Conservation (phyloP, 1,140 invertebrate species). For the Rhynchophorus ferrugineus region DNA sequence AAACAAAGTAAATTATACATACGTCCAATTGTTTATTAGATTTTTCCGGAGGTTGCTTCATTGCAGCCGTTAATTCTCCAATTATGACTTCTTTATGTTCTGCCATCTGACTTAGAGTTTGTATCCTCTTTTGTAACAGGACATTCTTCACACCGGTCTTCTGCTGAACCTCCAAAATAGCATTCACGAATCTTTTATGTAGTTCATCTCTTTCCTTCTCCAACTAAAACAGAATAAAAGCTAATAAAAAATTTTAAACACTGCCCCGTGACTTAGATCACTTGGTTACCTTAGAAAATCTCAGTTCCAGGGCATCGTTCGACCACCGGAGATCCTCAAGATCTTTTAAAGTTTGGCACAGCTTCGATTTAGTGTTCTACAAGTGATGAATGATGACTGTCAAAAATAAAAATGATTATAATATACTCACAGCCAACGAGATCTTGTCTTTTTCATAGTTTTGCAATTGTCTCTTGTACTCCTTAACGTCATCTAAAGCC, state of each 20-base stretch:
- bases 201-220: slow-evolving; percentile 70
- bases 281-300: slow-evolving; percentile 62
- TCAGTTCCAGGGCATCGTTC: slow-evolving; percentile 65
- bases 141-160: slow-evolving; percentile 69
- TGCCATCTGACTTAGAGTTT: slow-evolving; percentile 54
- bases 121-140: slow-evolving; percentile 67
- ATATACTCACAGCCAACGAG: slow-evolving; percentile 44
- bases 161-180: slow-evolving; percentile 78
- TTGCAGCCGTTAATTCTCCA: slow-evolving; percentile 56
- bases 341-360: slow-evolving; percentile 55
- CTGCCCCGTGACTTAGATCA: not conserved
- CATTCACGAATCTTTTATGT: slow-evolving; percentile 68
- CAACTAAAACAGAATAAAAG: slow-evolving; percentile 40
- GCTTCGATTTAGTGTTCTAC: slow-evolving; percentile 56
- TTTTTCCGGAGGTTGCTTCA: slow-evolving; percentile 30
- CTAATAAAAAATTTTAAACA: not conserved
- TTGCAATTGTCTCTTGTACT: slow-evolving; percentile 62
- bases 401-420: not conserved
- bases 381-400: slow-evolving; percentile 30
- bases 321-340: slow-evolving; percentile 68
- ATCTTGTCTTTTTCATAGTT: slow-evolving; percentile 77
- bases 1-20: no score
- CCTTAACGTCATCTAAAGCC: slow-evolving; percentile 57
- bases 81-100: slow-evolving; percentile 62
- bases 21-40: slow-evolving; percentile 59